These are phyloP conservation scores for Etheostoma spectabile DNA, from an alignment of 2,113 vertebrate genomes.

Conservation along the genomic window DNA sequence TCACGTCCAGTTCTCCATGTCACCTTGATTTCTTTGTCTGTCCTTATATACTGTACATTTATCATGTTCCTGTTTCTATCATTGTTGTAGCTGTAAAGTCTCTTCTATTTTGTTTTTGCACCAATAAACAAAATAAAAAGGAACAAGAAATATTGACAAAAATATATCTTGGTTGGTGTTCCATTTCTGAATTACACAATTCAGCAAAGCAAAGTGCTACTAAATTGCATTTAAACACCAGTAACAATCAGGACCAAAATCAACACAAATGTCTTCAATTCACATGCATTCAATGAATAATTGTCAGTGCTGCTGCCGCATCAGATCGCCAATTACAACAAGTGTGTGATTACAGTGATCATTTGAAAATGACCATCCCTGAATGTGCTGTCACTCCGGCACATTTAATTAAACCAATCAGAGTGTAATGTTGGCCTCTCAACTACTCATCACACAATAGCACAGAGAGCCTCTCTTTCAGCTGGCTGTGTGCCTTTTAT, in stretches of 20 bases:
- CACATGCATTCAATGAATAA: slow-evolving; percentile 30
- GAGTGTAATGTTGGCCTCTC: slow-evolving; percentile 57
- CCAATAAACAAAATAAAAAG: too few species aligned
- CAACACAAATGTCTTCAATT: slow-evolving; percentile 23
- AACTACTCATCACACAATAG: slow-evolving; percentile 44
- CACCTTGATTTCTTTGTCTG: too few species aligned
- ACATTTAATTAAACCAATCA: slow-evolving; percentile 70
- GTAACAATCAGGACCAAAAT: slow-evolving; percentile 40
- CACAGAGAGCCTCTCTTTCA: slow-evolving; percentile 39
- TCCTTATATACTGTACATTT: too few species aligned
- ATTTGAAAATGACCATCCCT: slow-evolving; percentile 66
- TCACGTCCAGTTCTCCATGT: too few species aligned
- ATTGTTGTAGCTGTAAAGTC: too few species aligned
- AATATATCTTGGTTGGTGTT: neutral
- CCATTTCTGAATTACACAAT: slow-evolving; percentile 28
- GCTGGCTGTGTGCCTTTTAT: slow-evolving; percentile 18
- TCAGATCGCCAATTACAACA: slow-evolving; percentile 66
- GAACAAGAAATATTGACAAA: neutral
- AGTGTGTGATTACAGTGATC: slow-evolving; percentile 73
- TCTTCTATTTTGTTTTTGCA: too few species aligned
- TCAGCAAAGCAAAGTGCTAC: slow-evolving; percentile 30
- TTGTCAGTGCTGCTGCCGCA: slow-evolving; percentile 28
- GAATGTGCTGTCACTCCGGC: slow-evolving; percentile 61
- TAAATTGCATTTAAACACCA: slow-evolving; percentile 51
- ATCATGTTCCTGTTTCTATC: too few species aligned